A percentile compares a stretch with the other conserved stretches of the same genome.
phyloP scores from a whole-genome alignment of 1,140 invertebrate species.

The Teleogryllus occipitalis region DNA sequence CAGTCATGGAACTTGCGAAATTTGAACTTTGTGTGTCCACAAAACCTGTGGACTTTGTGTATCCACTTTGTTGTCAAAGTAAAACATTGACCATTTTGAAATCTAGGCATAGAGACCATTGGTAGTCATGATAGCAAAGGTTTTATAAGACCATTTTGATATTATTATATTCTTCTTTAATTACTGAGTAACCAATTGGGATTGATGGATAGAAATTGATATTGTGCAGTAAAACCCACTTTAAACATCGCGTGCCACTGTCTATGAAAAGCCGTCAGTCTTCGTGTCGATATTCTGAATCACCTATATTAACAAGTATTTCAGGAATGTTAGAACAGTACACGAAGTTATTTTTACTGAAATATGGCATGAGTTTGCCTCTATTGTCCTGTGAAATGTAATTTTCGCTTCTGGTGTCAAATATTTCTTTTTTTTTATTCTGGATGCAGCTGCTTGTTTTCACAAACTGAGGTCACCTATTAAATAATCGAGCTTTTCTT shows the following conservation, averaged over 20 bases:
- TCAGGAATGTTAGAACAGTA: not conserved
- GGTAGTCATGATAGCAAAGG: not conserved
- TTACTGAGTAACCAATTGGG: not conserved
- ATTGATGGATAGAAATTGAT: not conserved
- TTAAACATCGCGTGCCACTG: not conserved
- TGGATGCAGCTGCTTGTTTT: slow-evolving; percentile 6
- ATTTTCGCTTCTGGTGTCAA: no score
- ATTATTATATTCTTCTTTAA: not conserved
- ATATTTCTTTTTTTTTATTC: not conserved
- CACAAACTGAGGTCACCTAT: no score
- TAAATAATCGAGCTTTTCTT: no score
- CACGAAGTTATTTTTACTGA: not conserved
- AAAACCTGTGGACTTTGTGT: not conserved
- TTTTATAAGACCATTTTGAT: slow-evolving; percentile 4
- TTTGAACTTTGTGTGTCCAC: not conserved
- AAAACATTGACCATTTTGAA: no score
- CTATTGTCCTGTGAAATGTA: no score
- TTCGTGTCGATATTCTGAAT: not conserved
- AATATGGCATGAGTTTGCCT: not conserved
- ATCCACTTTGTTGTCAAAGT: no score
- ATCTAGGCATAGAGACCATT: no score
- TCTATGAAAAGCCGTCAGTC: not conserved
- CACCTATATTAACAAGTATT: not conserved
- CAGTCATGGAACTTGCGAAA: not conserved
- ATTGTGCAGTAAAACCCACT: not conserved